A percentile compares a stretch with the other conserved stretches of the same genome.
phyloP scores from a whole-genome alignment of 1,140 invertebrate species.

The Euwallacea fornicatus region DNA sequence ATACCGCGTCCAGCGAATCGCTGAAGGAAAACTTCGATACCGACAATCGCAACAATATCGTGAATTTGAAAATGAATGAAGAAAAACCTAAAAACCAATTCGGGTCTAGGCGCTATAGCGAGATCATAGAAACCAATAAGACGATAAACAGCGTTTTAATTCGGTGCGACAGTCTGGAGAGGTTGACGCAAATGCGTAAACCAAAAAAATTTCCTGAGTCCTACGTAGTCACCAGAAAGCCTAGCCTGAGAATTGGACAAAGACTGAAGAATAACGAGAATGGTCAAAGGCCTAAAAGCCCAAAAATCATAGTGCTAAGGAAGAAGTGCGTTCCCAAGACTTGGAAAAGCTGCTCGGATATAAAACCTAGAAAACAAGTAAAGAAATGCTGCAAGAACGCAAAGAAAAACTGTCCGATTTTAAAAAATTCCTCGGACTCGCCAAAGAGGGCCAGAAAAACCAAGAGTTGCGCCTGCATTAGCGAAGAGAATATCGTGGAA shows the following conservation, averaged over 20 bases:
- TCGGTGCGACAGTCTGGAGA: constrained; percentile 49
- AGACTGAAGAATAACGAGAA: constrained; percentile 40
- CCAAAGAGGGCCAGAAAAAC: constrained; percentile 41
- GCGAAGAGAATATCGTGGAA: constrained; percentile 35
- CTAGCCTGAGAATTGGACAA: constrained; percentile 8
- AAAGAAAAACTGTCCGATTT: constrained; percentile 49
- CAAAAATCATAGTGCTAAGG: constrained; percentile 45
- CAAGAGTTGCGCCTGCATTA: constrained; percentile 47
- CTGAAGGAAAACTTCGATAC: constrained; percentile 22
- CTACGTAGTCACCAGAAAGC: constrained; percentile 46
- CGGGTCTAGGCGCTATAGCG: constrained; percentile 43
- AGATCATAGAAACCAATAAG: constrained; percentile 44
- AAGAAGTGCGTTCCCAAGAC: constrained; percentile 49
- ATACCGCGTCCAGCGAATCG: constrained; percentile 7
- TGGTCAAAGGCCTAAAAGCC: constrained; percentile 39
- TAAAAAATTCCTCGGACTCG: constrained; percentile 40
- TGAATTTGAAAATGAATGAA: constrained; percentile 28
- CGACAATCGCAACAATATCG: constrained; percentile 41
- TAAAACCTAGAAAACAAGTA: constrained; percentile 46
- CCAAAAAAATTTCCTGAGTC: constrained; percentile 51
- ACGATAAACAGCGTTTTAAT: constrained; percentile 47
- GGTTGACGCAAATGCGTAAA: constrained; percentile 44
- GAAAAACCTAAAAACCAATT: constrained; percentile 19
- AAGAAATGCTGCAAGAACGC: constrained; percentile 52
- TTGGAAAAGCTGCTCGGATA: constrained; percentile 53